A percentile compares a stretch with the other conserved stretches of the same genome.
phyloP scores from a whole-genome alignment of 1,140 invertebrate species.

The Pogonomyrmex californicus region DNA sequence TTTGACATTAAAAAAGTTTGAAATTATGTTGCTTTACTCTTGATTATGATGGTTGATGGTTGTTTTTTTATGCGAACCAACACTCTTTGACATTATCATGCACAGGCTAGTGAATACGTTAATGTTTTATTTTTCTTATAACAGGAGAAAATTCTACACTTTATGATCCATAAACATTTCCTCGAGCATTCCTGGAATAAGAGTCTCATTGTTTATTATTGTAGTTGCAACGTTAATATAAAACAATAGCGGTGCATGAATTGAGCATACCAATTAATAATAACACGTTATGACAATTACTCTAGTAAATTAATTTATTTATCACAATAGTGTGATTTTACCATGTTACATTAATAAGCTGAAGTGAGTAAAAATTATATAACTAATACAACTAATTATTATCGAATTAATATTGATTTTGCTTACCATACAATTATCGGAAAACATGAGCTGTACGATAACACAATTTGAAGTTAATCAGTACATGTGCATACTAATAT shows the following conservation, averaged over 20 bases:
- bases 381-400: not conserved
- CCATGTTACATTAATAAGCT: not conserved
- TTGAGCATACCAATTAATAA: not conserved
- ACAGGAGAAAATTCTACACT: conserved; percentile 8
- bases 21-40: not conserved
- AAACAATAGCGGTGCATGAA: not conserved
- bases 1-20: not conserved
- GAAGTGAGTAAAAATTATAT: not conserved
- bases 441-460: not conserved
- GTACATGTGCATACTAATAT: not conserved
- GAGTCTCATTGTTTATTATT: not conserved
- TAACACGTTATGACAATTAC: not conserved
- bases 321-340: conserved; percentile 19
- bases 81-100: conserved; percentile 25
- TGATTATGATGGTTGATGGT: not conserved
- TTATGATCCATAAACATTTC: not conserved
- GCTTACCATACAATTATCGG: conserved; percentile 9
- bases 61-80: not conserved
- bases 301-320: not conserved
- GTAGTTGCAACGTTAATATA: not conserved
- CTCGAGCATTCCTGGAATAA: not conserved
- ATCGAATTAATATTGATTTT: conserved; percentile 9
- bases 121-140: not conserved
- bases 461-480: too few relatives aligned
- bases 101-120: not conserved